These are phyloP conservation scores for Crotophaga sulcirostris DNA, from an alignment of 2,113 vertebrate species.

Conservation along the genomic window DNA sequence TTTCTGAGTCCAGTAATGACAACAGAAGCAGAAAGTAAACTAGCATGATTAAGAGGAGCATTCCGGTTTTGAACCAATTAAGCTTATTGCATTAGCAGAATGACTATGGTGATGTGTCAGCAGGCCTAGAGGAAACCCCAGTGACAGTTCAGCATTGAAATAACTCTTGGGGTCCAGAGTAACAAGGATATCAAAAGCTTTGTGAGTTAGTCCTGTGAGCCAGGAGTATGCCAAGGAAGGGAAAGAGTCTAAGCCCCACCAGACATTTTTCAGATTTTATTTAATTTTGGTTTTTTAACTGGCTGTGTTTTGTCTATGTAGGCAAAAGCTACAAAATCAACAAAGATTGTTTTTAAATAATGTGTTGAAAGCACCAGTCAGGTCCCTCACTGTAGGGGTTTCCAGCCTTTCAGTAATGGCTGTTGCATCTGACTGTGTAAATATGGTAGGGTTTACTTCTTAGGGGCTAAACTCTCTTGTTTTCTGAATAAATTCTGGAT, in stretches of 20 bases:
- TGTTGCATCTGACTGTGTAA: not conserved
- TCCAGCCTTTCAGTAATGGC: not conserved
- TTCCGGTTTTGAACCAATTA: not conserved
- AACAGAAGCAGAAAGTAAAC: not conserved
- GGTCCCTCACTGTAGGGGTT: not conserved
- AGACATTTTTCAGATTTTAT: not conserved
- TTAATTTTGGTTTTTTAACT: not conserved
- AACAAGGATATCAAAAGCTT: not conserved
- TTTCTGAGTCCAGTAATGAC: not conserved
- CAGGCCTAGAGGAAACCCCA: not conserved
- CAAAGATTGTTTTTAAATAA: not conserved
- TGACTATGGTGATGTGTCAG: not conserved
- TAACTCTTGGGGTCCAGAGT: not conserved
- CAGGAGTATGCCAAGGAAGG: not conserved
- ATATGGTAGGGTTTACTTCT: not conserved
- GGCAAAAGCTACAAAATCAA: not conserved
- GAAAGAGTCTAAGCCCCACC: not conserved
- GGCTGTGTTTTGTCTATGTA: not conserved
- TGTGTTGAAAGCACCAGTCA: not conserved
- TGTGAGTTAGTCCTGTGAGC: not conserved
- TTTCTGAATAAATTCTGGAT: not conserved
- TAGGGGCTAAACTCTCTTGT: not conserved
- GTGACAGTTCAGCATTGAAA: not conserved
- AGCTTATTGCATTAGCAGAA: not conserved
- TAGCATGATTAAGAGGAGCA: not conserved